Conservation (phyloP, 2,113 vertebrate species). For the Catharus bicknelli region DNA sequence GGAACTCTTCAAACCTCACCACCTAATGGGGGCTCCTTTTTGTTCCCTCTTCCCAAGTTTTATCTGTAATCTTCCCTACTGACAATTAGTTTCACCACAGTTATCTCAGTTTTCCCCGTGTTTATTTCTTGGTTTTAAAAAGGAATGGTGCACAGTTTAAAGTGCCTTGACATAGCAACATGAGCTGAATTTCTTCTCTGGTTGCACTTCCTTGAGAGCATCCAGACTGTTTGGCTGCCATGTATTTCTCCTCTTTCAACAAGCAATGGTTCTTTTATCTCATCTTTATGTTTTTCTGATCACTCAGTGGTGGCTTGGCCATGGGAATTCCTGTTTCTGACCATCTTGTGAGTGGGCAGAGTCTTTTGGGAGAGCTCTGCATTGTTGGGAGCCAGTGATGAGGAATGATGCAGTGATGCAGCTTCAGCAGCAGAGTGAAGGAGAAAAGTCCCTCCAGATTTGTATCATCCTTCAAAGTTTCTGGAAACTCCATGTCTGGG, state of each 20-base stretch:
- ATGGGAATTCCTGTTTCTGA: not conserved
- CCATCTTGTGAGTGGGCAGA: not conserved
- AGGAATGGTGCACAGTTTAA: not conserved
- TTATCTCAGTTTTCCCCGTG: not conserved
- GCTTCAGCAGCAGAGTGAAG: not conserved
- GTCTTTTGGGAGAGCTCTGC: not conserved
- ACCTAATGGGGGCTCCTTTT: not conserved
- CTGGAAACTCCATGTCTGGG: not conserved
- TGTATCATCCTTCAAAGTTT: not conserved
- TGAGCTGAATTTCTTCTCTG: not conserved
- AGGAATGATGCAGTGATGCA: not conserved
- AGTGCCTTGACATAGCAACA: not conserved
- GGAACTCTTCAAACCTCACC: not conserved
- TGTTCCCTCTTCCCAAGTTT: not conserved
- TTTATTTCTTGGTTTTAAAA: not conserved
- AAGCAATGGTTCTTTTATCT: not conserved
- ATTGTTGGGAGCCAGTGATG: not conserved
- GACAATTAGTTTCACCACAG: not conserved
- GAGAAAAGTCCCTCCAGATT: not conserved
- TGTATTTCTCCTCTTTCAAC: not conserved
- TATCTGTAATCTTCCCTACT: not conserved
- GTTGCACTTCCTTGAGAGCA: not conserved
- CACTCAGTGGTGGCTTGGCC: not conserved
- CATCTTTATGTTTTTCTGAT: not conserved
- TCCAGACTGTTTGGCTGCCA: not conserved